phyloP scores from a whole-genome alignment of 2,888 invertebrate species.

The Melanostoma scalare region DNA sequence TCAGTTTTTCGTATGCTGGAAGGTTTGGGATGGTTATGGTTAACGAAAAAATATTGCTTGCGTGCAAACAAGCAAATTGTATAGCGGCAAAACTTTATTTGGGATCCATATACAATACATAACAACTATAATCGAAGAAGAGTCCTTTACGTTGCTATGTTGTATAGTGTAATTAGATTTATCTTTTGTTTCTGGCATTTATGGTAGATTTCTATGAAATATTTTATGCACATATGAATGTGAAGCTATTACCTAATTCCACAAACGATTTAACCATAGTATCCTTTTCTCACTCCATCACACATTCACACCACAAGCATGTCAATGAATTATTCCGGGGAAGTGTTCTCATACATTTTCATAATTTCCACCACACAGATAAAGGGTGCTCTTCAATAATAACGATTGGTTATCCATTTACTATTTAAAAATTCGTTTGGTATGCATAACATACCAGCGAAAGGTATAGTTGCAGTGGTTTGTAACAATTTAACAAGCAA shows the following conservation, averaged over 20 bases:
- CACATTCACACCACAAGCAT: not conserved
- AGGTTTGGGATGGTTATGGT: constrained; percentile 1
- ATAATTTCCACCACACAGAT: constrained; percentile 20
- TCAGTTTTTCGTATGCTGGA: not conserved
- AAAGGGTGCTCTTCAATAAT: not conserved
- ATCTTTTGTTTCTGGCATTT: constrained; percentile 31
- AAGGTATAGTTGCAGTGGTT: constrained; percentile 36
- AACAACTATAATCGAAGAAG: constrained; percentile 22
- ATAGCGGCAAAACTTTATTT: constrained; percentile 44
- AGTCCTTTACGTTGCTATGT: constrained; percentile 1
- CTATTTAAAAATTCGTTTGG: constrained; percentile 49
- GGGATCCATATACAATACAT: not conserved
- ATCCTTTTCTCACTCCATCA: not conserved
- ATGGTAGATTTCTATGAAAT: constrained; percentile 36
- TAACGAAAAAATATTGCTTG: constrained; percentile 54
- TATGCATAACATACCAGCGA: constrained; percentile 46
- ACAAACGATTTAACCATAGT: constrained; percentile 19
- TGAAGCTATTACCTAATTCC: constrained; percentile 24
- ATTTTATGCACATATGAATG: constrained; percentile 26
- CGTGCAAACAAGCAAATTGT: constrained; percentile 61
- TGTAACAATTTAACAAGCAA: constrained; percentile 61
- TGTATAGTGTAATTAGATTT: constrained; percentile 48
- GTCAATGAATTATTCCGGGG: not conserved
- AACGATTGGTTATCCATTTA: constrained; percentile 34
- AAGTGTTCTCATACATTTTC: constrained; percentile 20